These are phyloP conservation scores for Amphiprion percula DNA, from an alignment of 2,113 vertebrate species.

Conservation along the genomic window DNA sequence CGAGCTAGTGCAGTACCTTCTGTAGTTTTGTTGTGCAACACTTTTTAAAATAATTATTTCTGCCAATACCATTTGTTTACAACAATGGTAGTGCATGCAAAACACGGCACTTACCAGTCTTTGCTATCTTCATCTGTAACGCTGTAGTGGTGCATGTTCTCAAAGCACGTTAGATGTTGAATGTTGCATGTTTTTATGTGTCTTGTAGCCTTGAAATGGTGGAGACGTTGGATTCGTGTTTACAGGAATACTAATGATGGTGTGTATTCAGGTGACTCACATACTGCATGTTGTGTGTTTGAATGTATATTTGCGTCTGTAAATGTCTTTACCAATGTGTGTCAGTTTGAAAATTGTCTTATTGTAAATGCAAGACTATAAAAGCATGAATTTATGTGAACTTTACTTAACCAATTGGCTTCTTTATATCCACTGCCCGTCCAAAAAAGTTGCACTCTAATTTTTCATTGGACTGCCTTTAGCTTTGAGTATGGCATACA, in stretches of 20 bases:
- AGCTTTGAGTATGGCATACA: too few relatives aligned
- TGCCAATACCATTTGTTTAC: background rate
- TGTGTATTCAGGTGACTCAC: constrained; percentile 21
- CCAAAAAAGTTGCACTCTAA: too few relatives aligned
- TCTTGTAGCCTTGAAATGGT: constrained; percentile 57
- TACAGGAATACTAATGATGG: background rate
- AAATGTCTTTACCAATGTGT: too few relatives aligned
- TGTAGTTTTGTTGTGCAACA: background rate
- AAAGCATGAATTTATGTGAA: too few relatives aligned
- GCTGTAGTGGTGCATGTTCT: constrained; percentile 29
- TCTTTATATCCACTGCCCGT: too few relatives aligned
- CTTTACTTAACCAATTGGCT: too few relatives aligned
- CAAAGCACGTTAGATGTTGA: constrained; percentile 57
- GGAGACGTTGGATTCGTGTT: constrained; percentile 5
- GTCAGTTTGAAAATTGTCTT: too few relatives aligned
- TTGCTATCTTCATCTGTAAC: background rate
- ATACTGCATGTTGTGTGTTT: constrained; percentile 20
- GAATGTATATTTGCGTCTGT: background rate
- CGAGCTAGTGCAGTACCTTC: background rate
- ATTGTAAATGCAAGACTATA: too few relatives aligned
- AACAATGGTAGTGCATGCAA: background rate
- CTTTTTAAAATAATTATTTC: too few relatives aligned
- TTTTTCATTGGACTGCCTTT: too few relatives aligned
- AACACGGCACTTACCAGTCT: background rate
- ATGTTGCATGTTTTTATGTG: constrained; percentile 62